A percentile compares a stretch with the other conserved stretches of the same genome.
Evolutionary conservation across 2,113 vertebrate genomes (phyloP).

Genomic region (Actenoides hombroni): DNA sequence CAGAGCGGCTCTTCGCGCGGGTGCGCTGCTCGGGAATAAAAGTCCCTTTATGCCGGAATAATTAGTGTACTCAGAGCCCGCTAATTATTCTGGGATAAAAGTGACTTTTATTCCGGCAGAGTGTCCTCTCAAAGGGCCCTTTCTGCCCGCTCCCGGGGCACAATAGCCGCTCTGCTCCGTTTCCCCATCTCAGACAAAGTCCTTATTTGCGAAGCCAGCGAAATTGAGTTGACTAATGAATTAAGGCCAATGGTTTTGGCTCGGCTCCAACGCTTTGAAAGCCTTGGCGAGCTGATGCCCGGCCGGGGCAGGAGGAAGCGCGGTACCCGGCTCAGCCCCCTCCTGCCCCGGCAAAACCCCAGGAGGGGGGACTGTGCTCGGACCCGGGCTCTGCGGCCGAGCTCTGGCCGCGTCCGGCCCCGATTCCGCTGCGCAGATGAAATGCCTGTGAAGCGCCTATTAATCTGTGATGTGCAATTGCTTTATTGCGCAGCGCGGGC

Average conservation of each 20-base stretch:
- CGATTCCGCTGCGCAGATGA: slow-evolving; percentile 19
- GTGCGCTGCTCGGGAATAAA: slow-evolving; percentile 33
- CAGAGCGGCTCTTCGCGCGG: neutral
- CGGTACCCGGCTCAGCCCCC: neutral
- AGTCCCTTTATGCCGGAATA: slow-evolving; percentile 57
- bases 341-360: neutral
- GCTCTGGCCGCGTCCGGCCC: neutral
- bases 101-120: slow-evolving; percentile 65
- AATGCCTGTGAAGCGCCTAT: slow-evolving; percentile 63
- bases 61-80: slow-evolving; percentile 55
- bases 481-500: neutral
- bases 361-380: fast-evolving
- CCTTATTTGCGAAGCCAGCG: slow-evolving; percentile 56
- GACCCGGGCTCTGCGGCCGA: neutral
- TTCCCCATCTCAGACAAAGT: slow-evolving; percentile 68
- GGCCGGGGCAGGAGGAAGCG: neutral
- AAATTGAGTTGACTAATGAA: slow-evolving; percentile 64
- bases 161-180: slow-evolving; percentile 41
- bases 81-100: slow-evolving; percentile 63
- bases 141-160: slow-evolving; percentile 33
- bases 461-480: slow-evolving; percentile 51
- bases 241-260: slow-evolving; percentile 58
- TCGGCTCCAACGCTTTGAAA: slow-evolving; percentile 17
- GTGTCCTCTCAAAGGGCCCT: slow-evolving; percentile 66
- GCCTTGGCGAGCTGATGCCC: slow-evolving; percentile 30